A percentile compares a stretch with the other conserved stretches of the same genome.
These are phyloP conservation scores for Phrynocephalus vlangalii DNA, from an alignment of 2,797 vertebrate species.

Conservation along the genomic window DNA sequence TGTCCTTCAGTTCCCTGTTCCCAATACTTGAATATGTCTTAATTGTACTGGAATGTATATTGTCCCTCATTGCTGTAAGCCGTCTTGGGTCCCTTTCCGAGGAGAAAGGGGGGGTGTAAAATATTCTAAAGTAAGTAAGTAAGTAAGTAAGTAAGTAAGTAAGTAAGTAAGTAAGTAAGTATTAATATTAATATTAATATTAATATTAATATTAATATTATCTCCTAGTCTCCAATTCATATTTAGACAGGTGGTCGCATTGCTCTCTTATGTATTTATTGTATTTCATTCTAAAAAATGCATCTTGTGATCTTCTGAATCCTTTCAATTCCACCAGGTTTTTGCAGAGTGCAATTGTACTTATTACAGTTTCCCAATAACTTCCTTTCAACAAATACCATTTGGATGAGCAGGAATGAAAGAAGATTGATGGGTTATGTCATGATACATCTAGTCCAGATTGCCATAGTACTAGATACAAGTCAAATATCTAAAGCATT, in stretches of 20 bases:
- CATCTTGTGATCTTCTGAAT: background rate
- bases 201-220: no score
- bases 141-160: no score
- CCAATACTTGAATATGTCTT: no score
- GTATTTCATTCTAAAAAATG: background rate
- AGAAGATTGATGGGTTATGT: slow-evolving; percentile 21
- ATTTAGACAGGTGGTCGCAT: background rate
- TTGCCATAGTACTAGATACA: slow-evolving; percentile 28
- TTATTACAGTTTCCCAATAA: background rate
- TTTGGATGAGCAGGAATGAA: slow-evolving; percentile 11
- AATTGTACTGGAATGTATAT: no score
- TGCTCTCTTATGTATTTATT: background rate
- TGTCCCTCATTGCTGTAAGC: no score
- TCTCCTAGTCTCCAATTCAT: background rate
- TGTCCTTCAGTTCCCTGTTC: no score
- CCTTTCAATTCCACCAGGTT: background rate
- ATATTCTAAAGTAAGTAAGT: no score
- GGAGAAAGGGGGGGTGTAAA: no score
- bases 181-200: no score
- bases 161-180: no score
- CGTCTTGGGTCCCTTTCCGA: no score
- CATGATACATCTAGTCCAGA: slow-evolving; percentile 29
- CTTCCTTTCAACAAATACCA: slow-evolving; percentile 5
- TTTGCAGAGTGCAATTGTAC: background rate
- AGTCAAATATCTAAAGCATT: slow-evolving; percentile 41